Evolutionary conservation across 1,140 invertebrate species (phyloP), one percentile per base, ranked within the genome.

Genomic region (Gerris buenoi): DNA sequence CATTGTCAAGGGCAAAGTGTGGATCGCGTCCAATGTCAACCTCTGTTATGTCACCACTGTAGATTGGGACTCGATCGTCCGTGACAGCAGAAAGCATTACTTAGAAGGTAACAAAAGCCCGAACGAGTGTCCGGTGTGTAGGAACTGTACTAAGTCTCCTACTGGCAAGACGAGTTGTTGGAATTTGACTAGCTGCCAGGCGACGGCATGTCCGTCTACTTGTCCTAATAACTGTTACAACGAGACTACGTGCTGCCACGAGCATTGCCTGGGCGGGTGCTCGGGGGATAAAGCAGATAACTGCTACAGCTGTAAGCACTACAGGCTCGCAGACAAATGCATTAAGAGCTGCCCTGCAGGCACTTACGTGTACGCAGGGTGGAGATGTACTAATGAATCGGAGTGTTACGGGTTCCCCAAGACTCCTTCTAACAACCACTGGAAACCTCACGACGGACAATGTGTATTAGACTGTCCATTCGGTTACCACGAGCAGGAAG

Each of bases 401-500:
- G 85, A 88, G 75, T 97, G 94, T 74, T 77, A 80, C 1, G 74
- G 73, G 1, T 83, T 87, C 75, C 56, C 28, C 25, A 56, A 62
- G 2, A 29, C 65, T 5, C 75, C 75, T 29, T 78, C 75, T 56
- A 83, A 79, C 69, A 66, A 73, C 2, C 68, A 68, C 2, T 69
- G 69, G 23, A 68, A 71, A 57, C 62, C 74, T n/a, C 66, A 69
- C 2, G 67, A 72, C 23, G 23, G 23, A 5, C 15, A 60, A 22
- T 60, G 58, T 18, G 58, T 69, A 13, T 70, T 72, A 27, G 75
- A 76, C 1, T 86, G 83, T 65, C 78, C 80, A 57, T 74, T 74
- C 65, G 97, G 93, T 77, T 76, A 88, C 2, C 79, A 85, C 23
- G 82, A 88, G 26, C 95, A 92, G 74, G 91, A 91, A 0, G 77